Conservation (phyloP, 2,113 vertebrate species). For the Rallus limicola region DNA sequence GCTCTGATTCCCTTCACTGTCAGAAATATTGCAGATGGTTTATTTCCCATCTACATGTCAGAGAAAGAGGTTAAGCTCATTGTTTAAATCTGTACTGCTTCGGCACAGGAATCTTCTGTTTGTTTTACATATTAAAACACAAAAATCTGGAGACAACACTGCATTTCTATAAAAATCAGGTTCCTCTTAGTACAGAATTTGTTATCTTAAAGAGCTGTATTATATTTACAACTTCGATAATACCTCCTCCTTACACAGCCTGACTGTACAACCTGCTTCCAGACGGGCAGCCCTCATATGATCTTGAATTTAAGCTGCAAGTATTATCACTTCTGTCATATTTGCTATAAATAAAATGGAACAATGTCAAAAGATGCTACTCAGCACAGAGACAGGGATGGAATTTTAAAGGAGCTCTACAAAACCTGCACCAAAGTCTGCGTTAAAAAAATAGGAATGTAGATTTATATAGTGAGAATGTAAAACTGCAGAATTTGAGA, state of each 20-base stretch:
- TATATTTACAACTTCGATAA: conserved; percentile 8
- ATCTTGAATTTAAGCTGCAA: conserved; percentile 44
- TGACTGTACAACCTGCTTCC: conserved; percentile 22
- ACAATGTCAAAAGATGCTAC: conserved; percentile 49
- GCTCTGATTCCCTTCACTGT: background rate
- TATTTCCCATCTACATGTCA: background rate
- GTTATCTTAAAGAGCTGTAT: background rate
- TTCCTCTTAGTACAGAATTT: background rate
- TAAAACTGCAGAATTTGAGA: background rate
- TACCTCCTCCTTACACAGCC: conserved; percentile 9
- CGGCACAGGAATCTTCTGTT: background rate
- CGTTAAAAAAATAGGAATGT: background rate
- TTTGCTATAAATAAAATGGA: conserved; percentile 63
- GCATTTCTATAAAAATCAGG: background rate
- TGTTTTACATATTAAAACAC: background rate
- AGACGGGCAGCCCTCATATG: conserved; percentile 27
- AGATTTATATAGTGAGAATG: background rate
- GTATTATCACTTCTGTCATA: conserved; percentile 45
- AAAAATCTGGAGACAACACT: background rate
- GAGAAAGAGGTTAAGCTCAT: background rate
- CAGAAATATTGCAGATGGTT: background rate
- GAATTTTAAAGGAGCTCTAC: conserved; percentile 20
- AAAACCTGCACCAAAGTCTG: background rate
- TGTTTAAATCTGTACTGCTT: background rate
- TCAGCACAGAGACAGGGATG: background rate